Base-by-base conservation (phyloP, 2,888 invertebrate species). In the Ectemnius continuus region DNA sequence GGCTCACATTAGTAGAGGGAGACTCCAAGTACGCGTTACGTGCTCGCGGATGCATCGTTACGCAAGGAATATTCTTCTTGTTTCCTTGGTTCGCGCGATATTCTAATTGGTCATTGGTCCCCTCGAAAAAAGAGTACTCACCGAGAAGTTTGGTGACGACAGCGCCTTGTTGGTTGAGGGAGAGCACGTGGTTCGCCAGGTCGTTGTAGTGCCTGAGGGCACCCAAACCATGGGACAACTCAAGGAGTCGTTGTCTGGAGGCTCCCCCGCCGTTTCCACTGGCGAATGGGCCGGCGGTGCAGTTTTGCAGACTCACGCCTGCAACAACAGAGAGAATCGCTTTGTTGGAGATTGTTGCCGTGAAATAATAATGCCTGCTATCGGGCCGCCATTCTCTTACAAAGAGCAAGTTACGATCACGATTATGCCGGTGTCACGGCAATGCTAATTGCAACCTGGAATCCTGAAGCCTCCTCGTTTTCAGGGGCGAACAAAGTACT, bases 131-230 rank as follows among this genome's bases (percentile, higher is more conserved):
- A 8, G 48, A 60, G 56, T 62, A 92, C 96, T 95, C 92, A 97
- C 97, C 97, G 90, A 97, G 92, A 89, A 97, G 93, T 92, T 97
- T 97, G 83, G 96, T 97, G 86, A 96, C 91, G 84, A 93, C 97
- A 88, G 97, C 97, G 86, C 97, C 97, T 92, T 97, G 97, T 92
- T 97, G 97, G 86, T 92, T 93, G 67, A 91, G 80, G 74, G 96
- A 96, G 69, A 97, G 93, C 93, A 97, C 96, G 89, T 97, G 97
- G 88, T 97, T 96, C 4, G 97, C 97, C 88, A 97, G 93, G 91
- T 97, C 97, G 89, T 90, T 91, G 85, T 97, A 97, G 88, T 97
- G 97, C 81, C 97, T 93, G 82, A 97, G 92, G 66, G 91, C 91
- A 6, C 82, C 97, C 94, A 92, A 95, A 93, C 91, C 97, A 93